Conservation (phyloP, 2,888 invertebrate genomes). For the Synergus gifuensis region DNA sequence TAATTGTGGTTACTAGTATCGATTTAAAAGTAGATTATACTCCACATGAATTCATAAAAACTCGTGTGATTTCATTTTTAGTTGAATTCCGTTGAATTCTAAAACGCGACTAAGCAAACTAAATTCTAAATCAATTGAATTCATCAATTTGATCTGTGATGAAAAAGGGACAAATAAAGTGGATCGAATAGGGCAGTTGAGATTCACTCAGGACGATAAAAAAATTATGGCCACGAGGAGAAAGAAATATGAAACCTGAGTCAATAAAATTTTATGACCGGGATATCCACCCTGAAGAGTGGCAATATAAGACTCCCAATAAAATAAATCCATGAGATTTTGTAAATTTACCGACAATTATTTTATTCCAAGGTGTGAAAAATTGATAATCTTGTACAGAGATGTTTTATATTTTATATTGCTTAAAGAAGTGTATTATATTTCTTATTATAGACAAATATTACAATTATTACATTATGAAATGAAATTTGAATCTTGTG, state of each 20-base stretch:
- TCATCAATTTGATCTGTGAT: not conserved
- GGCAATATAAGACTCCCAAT: conserved; percentile 30
- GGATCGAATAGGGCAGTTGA: conserved; percentile 6
- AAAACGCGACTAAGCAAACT: too few relatives aligned
- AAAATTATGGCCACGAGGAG: conserved; percentile 6
- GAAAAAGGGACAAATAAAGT: conserved; percentile 15
- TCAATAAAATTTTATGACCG: conserved; percentile 32
- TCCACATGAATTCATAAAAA: not conserved
- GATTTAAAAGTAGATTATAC: too few relatives aligned
- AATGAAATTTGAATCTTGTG: too few relatives aligned
- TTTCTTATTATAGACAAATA: too few relatives aligned
- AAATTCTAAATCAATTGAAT: not conserved
- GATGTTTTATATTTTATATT: not conserved
- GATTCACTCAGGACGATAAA: conserved; percentile 27
- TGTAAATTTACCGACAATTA: conserved; percentile 1
- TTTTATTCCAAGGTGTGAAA: not conserved
- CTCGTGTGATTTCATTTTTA: not conserved
- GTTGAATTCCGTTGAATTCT: not conserved
- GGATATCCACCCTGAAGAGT: conserved; percentile 6
- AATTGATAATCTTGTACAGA: not conserved
- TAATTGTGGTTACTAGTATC: too few relatives aligned
- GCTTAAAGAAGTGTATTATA: not conserved
- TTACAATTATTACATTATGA: too few relatives aligned
- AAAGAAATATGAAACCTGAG: conserved; percentile 32
- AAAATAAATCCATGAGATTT: conserved; percentile 26